Percentiles rank a stretch among this genome's conserved stretches.
Evolutionary conservation across 1,140 invertebrate species (phyloP).

Genomic region (Drosophila baimaii): DNA sequence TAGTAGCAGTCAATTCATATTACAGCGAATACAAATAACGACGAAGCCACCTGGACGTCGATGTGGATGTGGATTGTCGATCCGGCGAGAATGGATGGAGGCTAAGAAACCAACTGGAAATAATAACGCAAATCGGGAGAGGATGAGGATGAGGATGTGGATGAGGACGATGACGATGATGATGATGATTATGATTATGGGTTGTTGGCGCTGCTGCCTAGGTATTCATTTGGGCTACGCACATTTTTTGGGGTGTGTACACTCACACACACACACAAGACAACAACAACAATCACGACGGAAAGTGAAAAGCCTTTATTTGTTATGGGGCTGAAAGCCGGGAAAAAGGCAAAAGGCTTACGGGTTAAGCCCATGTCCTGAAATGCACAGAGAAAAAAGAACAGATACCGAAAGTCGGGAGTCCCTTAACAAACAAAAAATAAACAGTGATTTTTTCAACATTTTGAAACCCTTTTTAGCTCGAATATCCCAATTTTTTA

Average conservation of each 20-base stretch:
- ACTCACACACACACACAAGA: slow-evolving; percentile 40
- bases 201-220: slow-evolving; percentile 68
- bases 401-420: no score
- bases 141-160: neutral
- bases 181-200: slow-evolving; percentile 77
- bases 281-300: slow-evolving; percentile 39
- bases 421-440: no score
- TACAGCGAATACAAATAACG: slow-evolving; percentile 77
- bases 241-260: slow-evolving; percentile 63
- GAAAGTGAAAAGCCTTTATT: slow-evolving; percentile 79
- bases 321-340: slow-evolving; percentile 32
- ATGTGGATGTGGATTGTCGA: slow-evolving; percentile 23
- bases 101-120: slow-evolving; percentile 2
- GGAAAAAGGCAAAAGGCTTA: slow-evolving; percentile 15
- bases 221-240: slow-evolving; percentile 76
- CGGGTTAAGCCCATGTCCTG: slow-evolving; percentile 30
- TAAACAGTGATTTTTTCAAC: neutral
- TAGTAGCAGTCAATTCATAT: slow-evolving; percentile 77
- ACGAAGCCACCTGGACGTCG: slow-evolving; percentile 48
- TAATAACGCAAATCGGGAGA: slow-evolving; percentile 4
- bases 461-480: no score
- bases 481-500: no score
- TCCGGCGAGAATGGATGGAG: slow-evolving; percentile 5
- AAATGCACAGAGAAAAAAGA: slow-evolving; percentile 11
- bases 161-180: slow-evolving; percentile 12